phyloP scores from a whole-genome alignment of 2,113 vertebrate species.

The Gymnocephalus cernua region DNA sequence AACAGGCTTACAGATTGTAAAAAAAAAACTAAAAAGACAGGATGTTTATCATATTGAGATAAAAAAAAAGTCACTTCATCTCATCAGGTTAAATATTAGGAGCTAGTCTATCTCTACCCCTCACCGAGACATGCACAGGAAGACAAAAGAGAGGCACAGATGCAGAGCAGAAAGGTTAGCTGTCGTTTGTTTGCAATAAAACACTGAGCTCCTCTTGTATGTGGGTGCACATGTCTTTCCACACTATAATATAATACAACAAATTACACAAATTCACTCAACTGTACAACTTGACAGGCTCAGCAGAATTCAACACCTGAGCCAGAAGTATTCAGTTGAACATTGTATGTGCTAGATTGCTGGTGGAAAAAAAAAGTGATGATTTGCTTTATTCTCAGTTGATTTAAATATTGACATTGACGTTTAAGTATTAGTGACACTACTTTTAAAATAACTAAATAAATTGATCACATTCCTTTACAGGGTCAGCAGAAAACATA shows the following conservation, averaged over 20 bases:
- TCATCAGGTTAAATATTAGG: no score
- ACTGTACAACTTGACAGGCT: no score
- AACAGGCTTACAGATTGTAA: no score
- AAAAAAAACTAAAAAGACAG: not conserved
- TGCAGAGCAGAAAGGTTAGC: not conserved
- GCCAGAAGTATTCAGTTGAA: no score
- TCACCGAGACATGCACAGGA: not conserved
- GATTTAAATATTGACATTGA: not conserved
- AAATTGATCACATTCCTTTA: no score
- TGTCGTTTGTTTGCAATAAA: slow-evolving; percentile 1
- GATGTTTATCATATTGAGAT: not conserved
- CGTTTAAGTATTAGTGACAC: no score
- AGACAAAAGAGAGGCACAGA: not conserved
- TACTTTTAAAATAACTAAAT: no score
- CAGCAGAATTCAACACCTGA: no score
- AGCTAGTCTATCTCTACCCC: not conserved
- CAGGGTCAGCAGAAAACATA: not conserved
- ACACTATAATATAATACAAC: no score
- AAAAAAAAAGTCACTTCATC: not conserved
- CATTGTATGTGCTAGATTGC: no score
- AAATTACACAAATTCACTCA: slow-evolving; percentile 7
- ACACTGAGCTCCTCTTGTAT: slow-evolving; percentile 1
- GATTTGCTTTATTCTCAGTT: not conserved
- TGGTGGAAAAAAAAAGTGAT: not conserved
- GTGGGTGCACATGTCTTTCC: slow-evolving; percentile 3